phyloP scores from a whole-genome alignment of 2,797 vertebrate genomes.

The Dendrocincla tyrannina region DNA sequence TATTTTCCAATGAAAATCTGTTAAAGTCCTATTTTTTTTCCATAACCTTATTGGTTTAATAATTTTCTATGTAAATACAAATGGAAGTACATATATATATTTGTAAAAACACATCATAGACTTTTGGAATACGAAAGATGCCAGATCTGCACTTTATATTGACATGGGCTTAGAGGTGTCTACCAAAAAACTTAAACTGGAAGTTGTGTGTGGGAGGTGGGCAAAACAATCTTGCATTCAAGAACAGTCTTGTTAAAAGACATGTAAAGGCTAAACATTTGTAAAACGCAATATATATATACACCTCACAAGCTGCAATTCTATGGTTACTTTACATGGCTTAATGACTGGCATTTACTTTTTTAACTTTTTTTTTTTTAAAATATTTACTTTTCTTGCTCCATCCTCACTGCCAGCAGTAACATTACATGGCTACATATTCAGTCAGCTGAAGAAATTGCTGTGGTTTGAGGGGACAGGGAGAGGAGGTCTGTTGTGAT shows the following conservation, averaged over 20 bases:
- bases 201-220: not conserved
- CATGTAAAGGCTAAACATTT: not conserved
- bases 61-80: not conserved
- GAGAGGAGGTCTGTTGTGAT: not conserved
- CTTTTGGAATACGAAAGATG: not conserved
- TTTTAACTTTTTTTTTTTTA: not conserved
- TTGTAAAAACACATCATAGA: not conserved
- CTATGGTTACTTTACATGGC: not conserved
- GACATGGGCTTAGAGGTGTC: not conserved
- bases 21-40: not conserved
- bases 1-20: not conserved
- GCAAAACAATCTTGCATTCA: not conserved
- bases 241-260: not conserved
- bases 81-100: not conserved
- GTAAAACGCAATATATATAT: not conserved
- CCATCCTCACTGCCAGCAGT: not conserved
- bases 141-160: not conserved
- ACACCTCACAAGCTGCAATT: not conserved
- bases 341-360: not conserved
- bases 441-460: not conserved
- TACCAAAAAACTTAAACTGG: not conserved
- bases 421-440: not conserved
- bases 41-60: not conserved
- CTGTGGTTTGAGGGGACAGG: not conserved
- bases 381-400: not conserved